phyloP scores from a whole-genome alignment of 2,113 vertebrate genomes.

The Bufo bufo region DNA sequence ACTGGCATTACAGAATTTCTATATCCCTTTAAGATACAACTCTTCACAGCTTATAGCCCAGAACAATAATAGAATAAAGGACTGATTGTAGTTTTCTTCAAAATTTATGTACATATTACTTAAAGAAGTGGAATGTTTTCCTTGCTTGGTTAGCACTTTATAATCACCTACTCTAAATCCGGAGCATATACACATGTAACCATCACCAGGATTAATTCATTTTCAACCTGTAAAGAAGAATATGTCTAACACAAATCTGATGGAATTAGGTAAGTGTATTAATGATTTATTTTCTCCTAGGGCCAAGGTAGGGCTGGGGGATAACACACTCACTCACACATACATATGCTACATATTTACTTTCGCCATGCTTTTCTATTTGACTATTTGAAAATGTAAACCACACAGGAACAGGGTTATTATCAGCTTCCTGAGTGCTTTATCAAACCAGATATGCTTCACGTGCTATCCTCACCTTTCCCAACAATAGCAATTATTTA shows the following conservation, averaged over 20 bases:
- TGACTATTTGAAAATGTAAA: conserved; percentile 28
- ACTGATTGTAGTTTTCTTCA: background rate
- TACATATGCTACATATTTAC: conserved; percentile 35
- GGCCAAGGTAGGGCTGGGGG: background rate
- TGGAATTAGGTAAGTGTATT: conserved; percentile 12
- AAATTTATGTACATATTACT: background rate
- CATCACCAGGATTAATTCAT: conserved; percentile 4
- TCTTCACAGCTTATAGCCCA: background rate
- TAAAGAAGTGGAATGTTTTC: background rate
- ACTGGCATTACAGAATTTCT: no score
- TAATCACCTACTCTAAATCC: background rate
- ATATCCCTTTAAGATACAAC: no score
- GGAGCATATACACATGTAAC: background rate
- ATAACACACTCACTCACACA: background rate
- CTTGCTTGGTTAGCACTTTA: conserved; percentile 12
- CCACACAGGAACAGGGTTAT: conserved; percentile 31
- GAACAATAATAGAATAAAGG: background rate
- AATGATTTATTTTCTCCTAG: conserved; percentile 33
- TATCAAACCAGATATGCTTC: conserved; percentile 20
- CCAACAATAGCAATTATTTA: conserved; percentile 27
- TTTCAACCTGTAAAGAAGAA: background rate
- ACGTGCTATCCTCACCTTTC: conserved; percentile 50
- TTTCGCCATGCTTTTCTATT: conserved; percentile 3
- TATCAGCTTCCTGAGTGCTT: conserved; percentile 37
- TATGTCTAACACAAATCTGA: conserved; percentile 12